A percentile compares a stretch with the other conserved stretches of the same genome.
Evolutionary conservation across 2,888 invertebrate species (phyloP).

Genomic region (Nomada flava): DNA sequence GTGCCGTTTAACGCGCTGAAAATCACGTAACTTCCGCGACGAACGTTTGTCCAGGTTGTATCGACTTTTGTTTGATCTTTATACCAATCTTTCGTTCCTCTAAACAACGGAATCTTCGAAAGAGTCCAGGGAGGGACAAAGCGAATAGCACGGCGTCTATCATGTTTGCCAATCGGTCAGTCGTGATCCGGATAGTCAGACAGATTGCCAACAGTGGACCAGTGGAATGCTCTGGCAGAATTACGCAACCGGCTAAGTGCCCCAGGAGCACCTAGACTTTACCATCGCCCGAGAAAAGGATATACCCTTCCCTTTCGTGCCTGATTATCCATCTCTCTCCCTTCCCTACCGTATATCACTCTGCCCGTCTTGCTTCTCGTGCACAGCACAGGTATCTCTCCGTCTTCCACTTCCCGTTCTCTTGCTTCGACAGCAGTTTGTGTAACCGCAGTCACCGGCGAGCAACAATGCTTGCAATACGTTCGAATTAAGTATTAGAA

Average conservation of each 20-base stretch:
- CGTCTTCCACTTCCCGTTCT: not conserved
- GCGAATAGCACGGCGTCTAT: conserved; percentile 45
- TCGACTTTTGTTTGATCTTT: not conserved
- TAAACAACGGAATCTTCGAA: conserved; percentile 26
- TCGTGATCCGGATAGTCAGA: conserved; percentile 71
- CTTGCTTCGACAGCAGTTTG: conserved; percentile 19
- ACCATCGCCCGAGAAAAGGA: conserved; percentile 64
- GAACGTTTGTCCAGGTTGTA: not conserved
- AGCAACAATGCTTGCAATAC: conserved; percentile 24
- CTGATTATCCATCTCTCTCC: not conserved
- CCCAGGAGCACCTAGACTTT: conserved; percentile 59
- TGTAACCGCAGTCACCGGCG: conserved; percentile 6
- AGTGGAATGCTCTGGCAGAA: conserved; percentile 55
- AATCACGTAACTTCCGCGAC: too few species aligned
- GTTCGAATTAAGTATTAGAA: not conserved
- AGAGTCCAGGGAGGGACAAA: conserved; percentile 38
- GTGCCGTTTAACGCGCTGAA: too few species aligned
- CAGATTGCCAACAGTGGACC: conserved; percentile 62
- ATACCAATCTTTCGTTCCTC: not conserved
- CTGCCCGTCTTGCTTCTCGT: not conserved
- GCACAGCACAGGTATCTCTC: not conserved
- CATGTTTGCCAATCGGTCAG: conserved; percentile 68
- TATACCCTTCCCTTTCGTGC: conserved; percentile 55
- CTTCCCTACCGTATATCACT: not conserved
- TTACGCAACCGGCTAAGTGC: conserved; percentile 60